Evolutionary conservation across 2,797 vertebrate species (phyloP), one percentile per base, ranked within the genome.

Genomic region (Crypturellus tataupa): DNA sequence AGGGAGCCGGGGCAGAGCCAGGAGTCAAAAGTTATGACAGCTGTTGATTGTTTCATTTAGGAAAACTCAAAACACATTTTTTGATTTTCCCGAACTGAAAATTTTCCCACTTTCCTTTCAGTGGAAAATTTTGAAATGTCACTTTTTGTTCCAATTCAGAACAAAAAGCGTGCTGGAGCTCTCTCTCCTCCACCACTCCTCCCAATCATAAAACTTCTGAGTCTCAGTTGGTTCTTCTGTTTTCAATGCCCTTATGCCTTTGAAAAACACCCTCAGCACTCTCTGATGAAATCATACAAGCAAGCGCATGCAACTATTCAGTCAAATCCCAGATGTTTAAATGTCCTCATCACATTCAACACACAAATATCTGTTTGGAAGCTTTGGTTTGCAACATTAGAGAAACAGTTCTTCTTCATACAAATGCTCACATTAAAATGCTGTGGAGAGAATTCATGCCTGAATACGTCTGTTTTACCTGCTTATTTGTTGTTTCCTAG

Each of bases 111-210:
- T 94, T 94, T 85, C 33, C 37, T 93, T 77, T 76, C n/a, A 73
- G 46, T 40, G 39, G 47, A 88, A 91, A 81, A 88, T 69, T 90
- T 76, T 93, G 87, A 86, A 94, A 93, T 85, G 81, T n/a, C 47
- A 46, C 20, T 90, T 91, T 91, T 92, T 73, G 33, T 78, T 87
- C 65, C 72, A 82, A 42, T 82, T 92, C 72, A 85, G 80, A 46
- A 93, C 53, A 85, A 95, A 92, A 56, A 87, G 14, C 53, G 71
- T 39, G 49, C 37, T 84, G 73, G 73, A 91, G 88, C 88, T 90
- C 24, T 9, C 33, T 80, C 64, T 93, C 47, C 25, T 92, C 27
- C 80, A 93, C 60, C n/a, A 88, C 21, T n/a, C 39, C n/a, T 93
- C 53, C 60, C 47, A 44, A 46, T 55, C 80, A 73, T 89, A 92